Percentiles rank a stretch among this genome's conserved stretches.
These are phyloP conservation scores for Drosophila mulleri DNA, from an alignment of 2,888 invertebrate species.

Conservation along the genomic window DNA sequence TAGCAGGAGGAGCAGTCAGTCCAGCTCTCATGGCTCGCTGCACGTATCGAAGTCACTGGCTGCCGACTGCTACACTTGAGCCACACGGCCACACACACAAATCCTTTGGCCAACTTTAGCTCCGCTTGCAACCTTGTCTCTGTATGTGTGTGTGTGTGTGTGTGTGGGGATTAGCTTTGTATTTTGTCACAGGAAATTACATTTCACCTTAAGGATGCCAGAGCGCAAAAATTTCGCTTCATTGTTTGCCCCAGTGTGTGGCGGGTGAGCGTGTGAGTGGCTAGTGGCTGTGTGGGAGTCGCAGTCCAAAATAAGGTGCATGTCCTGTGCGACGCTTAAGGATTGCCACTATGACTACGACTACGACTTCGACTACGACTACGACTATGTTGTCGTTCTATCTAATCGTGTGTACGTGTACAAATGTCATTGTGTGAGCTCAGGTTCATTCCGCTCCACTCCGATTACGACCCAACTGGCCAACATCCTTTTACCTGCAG, in stretches of 20 bases:
- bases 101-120: constrained; percentile 71
- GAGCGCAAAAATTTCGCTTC: constrained; percentile 75
- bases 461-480: constrained; percentile 16
- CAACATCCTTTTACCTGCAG: constrained; percentile 33
- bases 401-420: constrained; percentile 77
- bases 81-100: constrained; percentile 41
- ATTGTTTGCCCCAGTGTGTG: constrained; percentile 60
- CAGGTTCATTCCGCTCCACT: constrained; percentile 16
- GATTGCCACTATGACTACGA: constrained; percentile 36
- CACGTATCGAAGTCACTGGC: constrained; percentile 67
- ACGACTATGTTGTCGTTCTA: constrained; percentile 48
- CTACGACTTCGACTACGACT: constrained; percentile 10
- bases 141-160: constrained; percentile 34
- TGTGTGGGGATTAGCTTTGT: constrained; percentile 78
- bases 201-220: constrained; percentile 76
- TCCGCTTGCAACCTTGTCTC: constrained; percentile 38
- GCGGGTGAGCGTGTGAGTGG: constrained; percentile 6
- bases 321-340: constrained; percentile 55
- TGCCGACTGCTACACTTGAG: constrained; percentile 16
- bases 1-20: constrained; percentile 18
- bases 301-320: constrained; percentile 58
- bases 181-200: constrained; percentile 82
- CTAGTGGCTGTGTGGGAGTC: constrained; percentile 3
- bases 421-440: constrained; percentile 56
- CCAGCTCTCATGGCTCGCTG: constrained; percentile 47